Evolutionary conservation across 2,113 vertebrate species (phyloP).

Genomic region (Salvelinus alpinus): DNA sequence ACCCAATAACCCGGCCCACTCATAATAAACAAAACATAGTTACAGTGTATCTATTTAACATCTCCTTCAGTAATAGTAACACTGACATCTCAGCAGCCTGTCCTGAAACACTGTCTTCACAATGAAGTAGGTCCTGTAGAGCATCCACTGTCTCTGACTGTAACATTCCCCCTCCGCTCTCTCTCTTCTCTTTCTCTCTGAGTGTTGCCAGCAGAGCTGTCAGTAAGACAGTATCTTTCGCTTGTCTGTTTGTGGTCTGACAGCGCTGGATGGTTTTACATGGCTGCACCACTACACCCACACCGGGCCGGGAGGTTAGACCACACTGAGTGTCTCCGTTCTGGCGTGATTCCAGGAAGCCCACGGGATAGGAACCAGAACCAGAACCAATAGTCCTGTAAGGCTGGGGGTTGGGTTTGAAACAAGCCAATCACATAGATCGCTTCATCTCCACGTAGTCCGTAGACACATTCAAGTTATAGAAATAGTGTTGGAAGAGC

Average conservation of each 20-base stretch:
- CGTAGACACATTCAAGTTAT: neutral
- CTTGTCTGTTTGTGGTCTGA: slow-evolving; percentile 63
- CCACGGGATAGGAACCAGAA: neutral
- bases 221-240: slow-evolving; percentile 35
- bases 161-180: neutral
- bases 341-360: slow-evolving; percentile 46
- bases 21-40: neutral
- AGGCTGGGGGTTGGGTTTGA: neutral
- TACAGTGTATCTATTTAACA: neutral
- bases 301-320: slow-evolving; percentile 8
- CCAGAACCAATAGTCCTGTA: neutral
- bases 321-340: slow-evolving; percentile 47
- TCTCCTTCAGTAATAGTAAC: neutral
- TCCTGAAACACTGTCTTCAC: neutral
- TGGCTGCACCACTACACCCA: slow-evolving; percentile 29
- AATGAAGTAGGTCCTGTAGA: neutral
- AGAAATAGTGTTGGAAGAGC: neutral
- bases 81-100: neutral
- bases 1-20: neutral
- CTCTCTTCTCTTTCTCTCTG: slow-evolving; percentile 15
- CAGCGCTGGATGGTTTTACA: slow-evolving; percentile 42
- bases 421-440: slow-evolving; percentile 49
- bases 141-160: neutral
- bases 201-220: slow-evolving; percentile 34
- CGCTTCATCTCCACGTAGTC: slow-evolving; percentile 38